Evolutionary conservation across 1,140 invertebrate species (phyloP), one percentile per base, ranked within the genome.

Genomic region (Dreissena rostriformis): DNA sequence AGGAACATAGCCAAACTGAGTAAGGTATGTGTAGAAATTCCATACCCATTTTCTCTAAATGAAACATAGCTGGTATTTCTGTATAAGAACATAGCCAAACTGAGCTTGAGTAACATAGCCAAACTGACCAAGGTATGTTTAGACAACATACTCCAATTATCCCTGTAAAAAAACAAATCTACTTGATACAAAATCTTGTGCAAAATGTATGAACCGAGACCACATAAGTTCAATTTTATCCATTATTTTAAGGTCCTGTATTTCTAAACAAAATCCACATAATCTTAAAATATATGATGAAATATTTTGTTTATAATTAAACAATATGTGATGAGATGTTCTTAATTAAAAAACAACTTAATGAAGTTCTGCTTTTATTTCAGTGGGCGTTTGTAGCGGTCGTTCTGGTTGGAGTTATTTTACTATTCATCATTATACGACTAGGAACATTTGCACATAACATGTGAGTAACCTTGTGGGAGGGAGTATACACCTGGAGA

Each of bases 1-100:
- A 95, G 96, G 91, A 96, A 97, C 91, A 96, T 98, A 68, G 96
- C 96, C 0, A 95, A 95, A 85, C 93, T 98, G 55, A 96, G 96
- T n/a, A 96, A 97, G 91, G 96, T 93, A 86, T 88, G 88, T 76
- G 39, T 8, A 39, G n/a, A n/a, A n/a, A n/a, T n/a, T n/a, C n/a
- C n/a, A n/a, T n/a, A n/a, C n/a, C n/a, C n/a, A n/a, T n/a, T n/a
- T n/a, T n/a, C n/a, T n/a, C n/a, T n/a, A n/a, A n/a, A n/a, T n/a
- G n/a, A n/a, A n/a, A n/a, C n/a, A n/a, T n/a, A n/a, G n/a, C n/a
- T n/a, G 12, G 19, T 57, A 57, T 57, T 14, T 57, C 19, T 12
- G 19, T 57, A 57, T 57, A 57, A 19, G 19, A 57, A 57, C 19
- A 19, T 57, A 57, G 53, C 53, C 53, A 57, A 57, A 57, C 53